Base-by-base conservation (phyloP, 1,140 invertebrate species). In the Brachionus calyciflorus region DNA sequence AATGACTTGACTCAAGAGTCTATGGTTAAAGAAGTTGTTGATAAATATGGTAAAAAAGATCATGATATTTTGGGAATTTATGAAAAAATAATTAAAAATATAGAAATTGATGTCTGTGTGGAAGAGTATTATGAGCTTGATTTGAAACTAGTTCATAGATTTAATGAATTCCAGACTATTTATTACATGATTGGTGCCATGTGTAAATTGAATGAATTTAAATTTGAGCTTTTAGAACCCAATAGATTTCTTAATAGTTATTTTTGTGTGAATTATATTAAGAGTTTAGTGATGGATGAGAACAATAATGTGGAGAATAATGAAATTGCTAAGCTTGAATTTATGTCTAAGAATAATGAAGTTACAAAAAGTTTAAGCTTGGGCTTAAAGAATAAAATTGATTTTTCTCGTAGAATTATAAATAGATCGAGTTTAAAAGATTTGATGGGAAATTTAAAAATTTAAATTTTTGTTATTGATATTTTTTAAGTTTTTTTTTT, bases 201-300 rank as follows among this genome's bases (percentile, higher is more conserved):
- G 10, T 44, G 21, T 14, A 65, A 65, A n/a, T 12, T 65, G 3
- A 65, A 65, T 44, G 40, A 65, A 4, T 44, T 1, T 26, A 26
- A 65, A 12, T 65, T 65, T 40, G 19, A 65, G 24, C 9, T 44
- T 19, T 24, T 65, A 19, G 17, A 44, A 10, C 60, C 60, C 21
- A 41, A 44, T 44, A 41, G 30, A 46, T 65, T 65, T 65, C 24
- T 65, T 3, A 65, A 65, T 44, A 4, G 60, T 26, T 65, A 24
- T 14, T 65, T 65, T 44, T 65, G 60, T 65, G 60, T 65, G 4
- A 44, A 65, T 26, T 65, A 65, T 24, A 28, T 65, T 0, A 65
- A 65, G 9, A 40, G 33, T 10, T 1, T 60, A 37, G 19, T 6
- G 1, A 44, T 65, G 9, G 60, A 65, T 65, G 37, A 41, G 10